Conservation (phyloP, 2,797 vertebrate species). For the Neosilurus hyrtlii region DNA sequence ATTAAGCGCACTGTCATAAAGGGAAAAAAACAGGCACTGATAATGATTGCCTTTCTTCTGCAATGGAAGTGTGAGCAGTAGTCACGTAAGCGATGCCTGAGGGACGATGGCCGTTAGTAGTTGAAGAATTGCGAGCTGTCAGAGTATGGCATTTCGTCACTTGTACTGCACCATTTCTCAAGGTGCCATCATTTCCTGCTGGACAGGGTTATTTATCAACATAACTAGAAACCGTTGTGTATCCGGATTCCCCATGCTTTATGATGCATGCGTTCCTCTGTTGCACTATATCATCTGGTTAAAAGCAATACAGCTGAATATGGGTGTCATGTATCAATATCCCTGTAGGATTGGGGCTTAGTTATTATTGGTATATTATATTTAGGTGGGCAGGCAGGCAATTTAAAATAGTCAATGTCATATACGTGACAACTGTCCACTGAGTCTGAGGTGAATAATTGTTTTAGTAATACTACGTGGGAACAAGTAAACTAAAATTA, state of each 20-base stretch:
- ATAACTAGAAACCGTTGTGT: slow-evolving; percentile 26
- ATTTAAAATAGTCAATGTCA: background rate
- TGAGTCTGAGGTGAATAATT: too few relatives aligned
- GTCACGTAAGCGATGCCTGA: slow-evolving; percentile 20
- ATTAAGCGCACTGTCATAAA: slow-evolving; percentile 45
- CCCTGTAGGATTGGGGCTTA: background rate
- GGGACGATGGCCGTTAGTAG: slow-evolving; percentile 36
- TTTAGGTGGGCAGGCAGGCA: too few relatives aligned
- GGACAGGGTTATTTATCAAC: slow-evolving; percentile 43
- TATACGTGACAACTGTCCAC: too few relatives aligned
- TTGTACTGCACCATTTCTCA: slow-evolving; percentile 43
- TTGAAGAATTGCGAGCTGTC: slow-evolving; percentile 43
- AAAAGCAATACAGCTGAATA: slow-evolving; percentile 1
- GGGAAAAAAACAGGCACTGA: slow-evolving; percentile 37
- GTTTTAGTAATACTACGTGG: too few relatives aligned
- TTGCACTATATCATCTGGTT: slow-evolving; percentile 24
- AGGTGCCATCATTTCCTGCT: slow-evolving; percentile 37
- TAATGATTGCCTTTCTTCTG: slow-evolving; percentile 39
- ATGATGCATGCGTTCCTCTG: slow-evolving; percentile 27
- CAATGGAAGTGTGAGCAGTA: slow-evolving; percentile 15
- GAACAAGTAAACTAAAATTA: too few relatives aligned
- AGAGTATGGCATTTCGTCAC: slow-evolving; percentile 40
- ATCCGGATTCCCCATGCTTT: slow-evolving; percentile 12
- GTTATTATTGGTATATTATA: background rate
- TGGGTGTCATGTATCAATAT: slow-evolving; percentile 14